A percentile compares a stretch with the other conserved stretches of the same genome.
Conservation (phyloP, 2,888 invertebrate species). For the Dioctria linearis region DNA sequence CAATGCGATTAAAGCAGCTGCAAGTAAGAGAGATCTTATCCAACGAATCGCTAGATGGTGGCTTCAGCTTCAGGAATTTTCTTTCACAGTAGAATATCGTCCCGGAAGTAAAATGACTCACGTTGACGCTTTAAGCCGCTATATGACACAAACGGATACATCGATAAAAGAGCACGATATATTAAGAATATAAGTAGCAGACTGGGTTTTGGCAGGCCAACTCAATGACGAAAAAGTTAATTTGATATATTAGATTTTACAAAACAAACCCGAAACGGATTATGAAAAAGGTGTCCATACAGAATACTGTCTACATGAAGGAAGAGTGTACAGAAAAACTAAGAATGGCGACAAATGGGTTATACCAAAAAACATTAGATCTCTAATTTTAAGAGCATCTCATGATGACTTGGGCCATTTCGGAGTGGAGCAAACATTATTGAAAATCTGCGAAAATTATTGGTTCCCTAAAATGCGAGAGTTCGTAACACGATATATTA, state of each 20-base stretch:
- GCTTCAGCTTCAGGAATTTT: too few relatives aligned
- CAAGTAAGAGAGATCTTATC: not conserved
- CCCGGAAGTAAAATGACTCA: not conserved
- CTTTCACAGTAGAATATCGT: too few relatives aligned
- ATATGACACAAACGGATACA: too few relatives aligned
- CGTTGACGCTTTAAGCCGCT: not conserved
- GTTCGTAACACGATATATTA: not conserved
- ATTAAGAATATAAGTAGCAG: not conserved
- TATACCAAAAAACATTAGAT: not conserved
- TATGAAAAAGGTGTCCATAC: not conserved
- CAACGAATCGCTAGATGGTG: not conserved
- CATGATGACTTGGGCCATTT: conserved; percentile 9
- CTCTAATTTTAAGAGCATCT: not conserved
- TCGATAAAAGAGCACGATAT: too few relatives aligned
- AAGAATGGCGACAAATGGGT: not conserved
- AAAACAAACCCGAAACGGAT: not conserved
- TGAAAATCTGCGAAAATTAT: not conserved
- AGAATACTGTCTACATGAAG: not conserved
- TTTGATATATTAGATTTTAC: not conserved
- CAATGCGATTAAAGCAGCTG: not conserved
- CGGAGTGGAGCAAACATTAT: not conserved
- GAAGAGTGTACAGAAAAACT: not conserved
- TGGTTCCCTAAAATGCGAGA: not conserved
- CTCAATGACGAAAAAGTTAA: not conserved
- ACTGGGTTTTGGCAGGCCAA: not conserved